Evolutionary conservation across 2,113 vertebrate species (phyloP), one percentile per base, ranked within the genome.

Genomic region (Alligator sinensis): DNA sequence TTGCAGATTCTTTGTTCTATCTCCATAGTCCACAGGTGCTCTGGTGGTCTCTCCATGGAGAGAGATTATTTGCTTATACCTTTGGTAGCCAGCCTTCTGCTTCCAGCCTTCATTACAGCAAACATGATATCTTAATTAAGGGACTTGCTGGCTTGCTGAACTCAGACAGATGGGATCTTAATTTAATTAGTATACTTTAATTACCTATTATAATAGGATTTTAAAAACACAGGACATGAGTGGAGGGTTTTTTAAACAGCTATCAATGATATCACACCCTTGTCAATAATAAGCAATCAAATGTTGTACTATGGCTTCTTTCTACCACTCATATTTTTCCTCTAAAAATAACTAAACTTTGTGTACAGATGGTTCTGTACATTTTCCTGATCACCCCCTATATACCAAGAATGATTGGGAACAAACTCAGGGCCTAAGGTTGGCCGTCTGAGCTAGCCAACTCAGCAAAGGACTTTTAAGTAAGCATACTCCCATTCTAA

Each of bases 181-280:
- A 98, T 98, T 98, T 98, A 97, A 98, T 98, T 97, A 98, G 97
- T 96, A 96, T 91, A 76, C 94, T 97, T 97, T 98, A 98, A 98
- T 98, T 98, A 98, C 97, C 97, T 96, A 57, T 79, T 95, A 96
- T 62, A 95, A 96, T 86, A 96, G 96, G 93, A 90, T 92, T 88
- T 93, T 6, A 75, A 87, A 97, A 95, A 86, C 92, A 82, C 89
- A 14, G 92, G 61, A 58, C 95, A 87, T 79, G 77, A 95, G 94
- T 25, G 75, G 78, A 94, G 94, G 87, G 77, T 25, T 91, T 82
- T 19, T 34, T 34, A 87, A 92, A 59, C 78, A 28, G 91, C 84
- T 38, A 68, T 83, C 88, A 38, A 0, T 30, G 4, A 25, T 4
- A 24, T 2, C 24, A 3, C 1, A 7, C 2, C 6, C 9, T 47